phyloP scores from a whole-genome alignment of 2,797 vertebrate species.

The Pogoniulus pusillus region DNA sequence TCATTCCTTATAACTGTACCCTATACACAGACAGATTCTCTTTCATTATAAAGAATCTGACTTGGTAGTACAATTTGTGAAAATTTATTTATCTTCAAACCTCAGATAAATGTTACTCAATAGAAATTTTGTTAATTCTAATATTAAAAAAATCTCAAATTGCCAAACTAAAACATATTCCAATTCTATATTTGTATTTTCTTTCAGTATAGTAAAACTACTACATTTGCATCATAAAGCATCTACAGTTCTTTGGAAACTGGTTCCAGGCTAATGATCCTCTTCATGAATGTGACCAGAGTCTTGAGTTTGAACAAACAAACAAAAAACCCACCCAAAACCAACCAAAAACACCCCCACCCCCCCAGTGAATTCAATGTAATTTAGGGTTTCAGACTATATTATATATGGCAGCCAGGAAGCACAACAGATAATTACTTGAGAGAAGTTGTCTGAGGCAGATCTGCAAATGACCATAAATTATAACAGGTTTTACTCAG shows the following conservation, averaged over 20 bases:
- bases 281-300: neutral
- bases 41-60: neutral
- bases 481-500: conserved; percentile 22
- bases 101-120: neutral
- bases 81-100: neutral
- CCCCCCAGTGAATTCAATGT: neutral
- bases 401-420: neutral
- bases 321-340: neutral
- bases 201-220: neutral
- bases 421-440: conserved; percentile 28
- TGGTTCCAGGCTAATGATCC: neutral
- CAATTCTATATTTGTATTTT: neutral
- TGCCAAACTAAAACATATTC: neutral
- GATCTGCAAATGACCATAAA: conserved; percentile 16
- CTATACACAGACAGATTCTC: neutral
- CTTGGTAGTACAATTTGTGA: neutral
- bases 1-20: neutral
- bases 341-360: neutral
- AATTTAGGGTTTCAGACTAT: neutral
- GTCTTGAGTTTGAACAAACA: neutral
- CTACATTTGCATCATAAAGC: neutral
- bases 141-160: neutral
- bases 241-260: conserved; percentile 7
- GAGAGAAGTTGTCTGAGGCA: conserved; percentile 44
- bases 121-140: neutral